A percentile compares a stretch with the other conserved stretches of the same genome.
phyloP scores from a whole-genome alignment of 2,888 invertebrate genomes.

The Dioctria rufipes region DNA sequence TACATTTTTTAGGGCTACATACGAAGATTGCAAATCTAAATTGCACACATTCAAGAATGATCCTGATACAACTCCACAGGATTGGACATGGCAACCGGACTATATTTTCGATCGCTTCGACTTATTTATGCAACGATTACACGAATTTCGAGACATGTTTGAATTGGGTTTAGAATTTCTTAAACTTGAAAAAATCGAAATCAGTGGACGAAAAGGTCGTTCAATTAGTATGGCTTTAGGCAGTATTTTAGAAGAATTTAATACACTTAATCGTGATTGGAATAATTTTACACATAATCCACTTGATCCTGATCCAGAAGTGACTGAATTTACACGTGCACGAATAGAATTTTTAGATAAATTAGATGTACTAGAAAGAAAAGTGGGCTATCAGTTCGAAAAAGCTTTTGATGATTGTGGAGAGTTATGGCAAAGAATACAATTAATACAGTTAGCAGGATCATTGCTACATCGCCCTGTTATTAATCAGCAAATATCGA shows the following conservation, averaged over 20 bases:
- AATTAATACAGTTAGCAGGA: slow-evolving; percentile 83
- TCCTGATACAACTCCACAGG: slow-evolving; percentile 71
- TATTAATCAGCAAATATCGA: slow-evolving; percentile 80
- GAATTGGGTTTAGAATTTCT: slow-evolving; percentile 85
- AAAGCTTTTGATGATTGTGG: slow-evolving; percentile 87
- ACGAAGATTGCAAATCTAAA: slow-evolving; percentile 72
- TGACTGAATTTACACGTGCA: slow-evolving; percentile 78
- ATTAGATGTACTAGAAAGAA: slow-evolving; percentile 81
- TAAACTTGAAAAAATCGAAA: slow-evolving; percentile 89
- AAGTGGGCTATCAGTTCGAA: slow-evolving; percentile 84
- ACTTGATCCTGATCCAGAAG: slow-evolving; percentile 81
- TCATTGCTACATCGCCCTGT: slow-evolving; percentile 82
- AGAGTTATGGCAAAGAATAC: slow-evolving; percentile 76
- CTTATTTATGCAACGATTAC: slow-evolving; percentile 77
- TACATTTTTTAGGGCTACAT: slow-evolving; percentile 66
- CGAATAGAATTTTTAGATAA: slow-evolving; percentile 73
- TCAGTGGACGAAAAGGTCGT: slow-evolving; percentile 80
- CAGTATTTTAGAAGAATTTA: slow-evolving; percentile 67
- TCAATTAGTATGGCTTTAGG: slow-evolving; percentile 73
- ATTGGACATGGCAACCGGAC: slow-evolving; percentile 84
- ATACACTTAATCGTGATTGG: slow-evolving; percentile 65
- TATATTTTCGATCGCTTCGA: slow-evolving; percentile 80
- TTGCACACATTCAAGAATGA: slow-evolving; percentile 67
- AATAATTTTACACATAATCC: slow-evolving; percentile 80
- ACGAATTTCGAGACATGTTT: slow-evolving; percentile 80